Base-by-base conservation (phyloP, 2,797 vertebrate species). In the Sparidentex hasta region DNA sequence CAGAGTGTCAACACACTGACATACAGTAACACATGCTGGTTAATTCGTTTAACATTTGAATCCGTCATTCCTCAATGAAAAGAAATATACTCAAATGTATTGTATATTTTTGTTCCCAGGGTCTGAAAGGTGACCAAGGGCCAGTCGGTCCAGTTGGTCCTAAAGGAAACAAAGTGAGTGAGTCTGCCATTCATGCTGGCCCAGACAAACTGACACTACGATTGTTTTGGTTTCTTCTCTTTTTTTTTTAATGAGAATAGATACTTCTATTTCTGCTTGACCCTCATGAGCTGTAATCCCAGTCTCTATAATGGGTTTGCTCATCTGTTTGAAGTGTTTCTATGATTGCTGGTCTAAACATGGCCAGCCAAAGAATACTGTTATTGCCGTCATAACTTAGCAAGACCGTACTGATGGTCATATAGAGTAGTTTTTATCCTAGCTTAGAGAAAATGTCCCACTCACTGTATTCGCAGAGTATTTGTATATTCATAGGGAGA, bases 151-250 rank as follows among this genome's bases (percentile, higher is more conserved):
- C 90, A 61, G 68, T 78, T 55, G 78, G 78, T 80, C 78, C 71
- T 4, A 97, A 96, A 95, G 97, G 97, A 96, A 95, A 96, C 92
- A 97, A 98, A 96, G 97, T 98, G 95, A 95, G 93, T 94, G 70
- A 82, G 70, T 67, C 61, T 83, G 62, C 29, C 12, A 6, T 33
- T 59, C 46, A 65, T 63, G 58, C 44, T 41, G 64, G 75, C 62
- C 44, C 65, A n/a, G 64, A 87, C 54, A 48, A 71, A 66, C 76
- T 55, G 0, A 71, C 58, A 51, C 50, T 4, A 1, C 51, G 63
- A 78, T 72, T 65, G 58, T 80, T 74, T 65, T 78, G 1, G 0
- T 58, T 74, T 65, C 48, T 83, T 1, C 33, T 63, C 46, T 50
- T 79, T 5, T 64, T 51, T 58, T 50, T 55, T 51, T 50, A 52